These are phyloP conservation scores for Entelurus aequoreus DNA, from an alignment of 2,113 vertebrate species.

Conservation along the genomic window DNA sequence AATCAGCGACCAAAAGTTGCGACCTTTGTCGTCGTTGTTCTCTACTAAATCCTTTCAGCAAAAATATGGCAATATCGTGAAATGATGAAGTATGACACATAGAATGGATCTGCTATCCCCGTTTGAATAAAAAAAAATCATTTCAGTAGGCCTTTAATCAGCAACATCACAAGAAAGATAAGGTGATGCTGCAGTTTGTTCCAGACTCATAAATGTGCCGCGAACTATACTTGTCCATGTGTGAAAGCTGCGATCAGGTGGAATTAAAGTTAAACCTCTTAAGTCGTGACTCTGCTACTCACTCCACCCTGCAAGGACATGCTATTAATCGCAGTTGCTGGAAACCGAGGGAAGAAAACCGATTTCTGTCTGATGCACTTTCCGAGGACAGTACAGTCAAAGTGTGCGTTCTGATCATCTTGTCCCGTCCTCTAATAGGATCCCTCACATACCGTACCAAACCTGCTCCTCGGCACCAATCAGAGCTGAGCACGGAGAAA, in stretches of 20 bases:
- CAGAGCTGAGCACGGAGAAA: neutral
- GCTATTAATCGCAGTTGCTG: constrained; percentile 17
- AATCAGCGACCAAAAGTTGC: too few species aligned
- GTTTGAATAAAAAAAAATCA: too few species aligned
- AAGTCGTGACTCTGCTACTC: constrained; percentile 5
- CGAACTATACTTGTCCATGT: neutral
- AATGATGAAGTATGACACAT: too few species aligned
- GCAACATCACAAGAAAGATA: neutral
- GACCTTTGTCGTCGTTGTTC: too few species aligned
- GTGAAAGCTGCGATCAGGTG: neutral
- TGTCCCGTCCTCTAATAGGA: neutral
- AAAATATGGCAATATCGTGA: too few species aligned
- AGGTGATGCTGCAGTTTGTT: neutral
- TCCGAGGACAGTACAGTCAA: neutral
- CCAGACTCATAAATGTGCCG: neutral
- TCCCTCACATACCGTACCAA: neutral
- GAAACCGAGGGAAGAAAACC: neutral
- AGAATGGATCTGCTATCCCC: too few species aligned
- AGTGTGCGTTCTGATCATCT: neutral
- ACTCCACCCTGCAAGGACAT: neutral
- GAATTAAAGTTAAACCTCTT: constrained; percentile 19
- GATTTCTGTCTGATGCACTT: constrained; percentile 5
- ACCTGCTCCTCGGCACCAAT: neutral
- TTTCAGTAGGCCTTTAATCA: too few species aligned
- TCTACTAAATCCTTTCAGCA: too few species aligned